Conservation (phyloP, 92 coral and sea anemone species). For the Porites divaricata region DNA sequence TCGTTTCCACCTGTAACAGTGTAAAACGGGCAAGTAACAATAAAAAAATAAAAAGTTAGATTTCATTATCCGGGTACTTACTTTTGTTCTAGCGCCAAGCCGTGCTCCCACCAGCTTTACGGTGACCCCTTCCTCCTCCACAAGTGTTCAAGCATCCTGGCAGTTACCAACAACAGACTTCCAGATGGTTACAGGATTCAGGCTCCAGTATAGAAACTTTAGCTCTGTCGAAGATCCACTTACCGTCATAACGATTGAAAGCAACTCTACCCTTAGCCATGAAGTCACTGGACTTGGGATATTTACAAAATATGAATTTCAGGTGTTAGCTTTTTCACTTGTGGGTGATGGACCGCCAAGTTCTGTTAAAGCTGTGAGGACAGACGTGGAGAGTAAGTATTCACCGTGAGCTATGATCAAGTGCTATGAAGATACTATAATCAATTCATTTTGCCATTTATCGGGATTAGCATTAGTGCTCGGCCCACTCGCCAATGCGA, state of each 20-base stretch:
- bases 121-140: neutral
- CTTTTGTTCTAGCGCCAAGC: slow-evolving; percentile 28
- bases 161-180: slow-evolving; percentile 26
- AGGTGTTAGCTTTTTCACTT: slow-evolving; percentile 43
- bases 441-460: too few relatives aligned
- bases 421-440: too few relatives aligned
- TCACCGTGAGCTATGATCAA: neutral
- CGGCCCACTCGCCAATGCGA: too few relatives aligned
- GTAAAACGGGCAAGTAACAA: too few relatives aligned
- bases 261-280: neutral
- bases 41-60: too few relatives aligned
- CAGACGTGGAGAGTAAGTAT: slow-evolving; percentile 9
- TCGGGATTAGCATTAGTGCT: too few relatives aligned
- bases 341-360: slow-evolving; percentile 46
- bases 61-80: neutral
- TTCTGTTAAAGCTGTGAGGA: neutral
- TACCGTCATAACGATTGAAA: neutral
- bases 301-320: slow-evolving; percentile 30
- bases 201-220: slow-evolving; percentile 10
- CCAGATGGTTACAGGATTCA: slow-evolving; percentile 5
- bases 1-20: too few relatives aligned
- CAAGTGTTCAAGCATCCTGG: slow-evolving; percentile 24
- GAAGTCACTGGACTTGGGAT: slow-evolving; percentile 12
- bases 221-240: neutral
- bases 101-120: neutral